Percentiles rank a stretch among this genome's conserved stretches.
Conservation (phyloP, 2,113 vertebrate genomes). For the Mesocricetus auratus region DNA sequence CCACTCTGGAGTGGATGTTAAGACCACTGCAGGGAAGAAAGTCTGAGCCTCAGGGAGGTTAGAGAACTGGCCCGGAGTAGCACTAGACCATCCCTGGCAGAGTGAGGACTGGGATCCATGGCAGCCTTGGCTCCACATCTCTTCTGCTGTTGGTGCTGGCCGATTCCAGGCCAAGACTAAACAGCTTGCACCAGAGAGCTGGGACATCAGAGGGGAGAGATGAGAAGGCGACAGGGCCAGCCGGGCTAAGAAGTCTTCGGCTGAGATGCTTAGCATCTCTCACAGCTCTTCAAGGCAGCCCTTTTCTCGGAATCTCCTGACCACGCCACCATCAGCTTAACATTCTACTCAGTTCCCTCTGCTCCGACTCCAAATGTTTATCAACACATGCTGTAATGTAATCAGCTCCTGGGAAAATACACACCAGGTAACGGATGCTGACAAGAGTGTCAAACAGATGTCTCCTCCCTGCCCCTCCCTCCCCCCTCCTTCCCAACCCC, state of each 20-base stretch:
- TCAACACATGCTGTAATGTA: constrained; percentile 87
- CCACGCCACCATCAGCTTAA: constrained; percentile 44
- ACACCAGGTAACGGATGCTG: constrained; percentile 84
- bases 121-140: background rate
- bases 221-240: background rate
- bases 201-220: background rate
- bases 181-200: background rate
- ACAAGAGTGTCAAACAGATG: constrained; percentile 81
- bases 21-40: background rate
- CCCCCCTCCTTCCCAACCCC: constrained; percentile 26
- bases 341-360: constrained; percentile 79
- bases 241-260: background rate
- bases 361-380: constrained; percentile 86
- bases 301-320: constrained; percentile 36
- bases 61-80: background rate
- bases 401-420: constrained; percentile 88
- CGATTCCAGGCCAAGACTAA: background rate
- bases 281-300: background rate
- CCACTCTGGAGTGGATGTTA: background rate
- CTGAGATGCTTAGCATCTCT: background rate
- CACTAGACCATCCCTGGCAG: background rate
- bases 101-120: background rate
- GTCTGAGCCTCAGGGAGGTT: background rate
- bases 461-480: constrained; percentile 63
- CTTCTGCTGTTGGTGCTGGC: background rate